phyloP scores from a whole-genome alignment of 2,113 vertebrate genomes.

The Oncorhynchus clarkii region DNA sequence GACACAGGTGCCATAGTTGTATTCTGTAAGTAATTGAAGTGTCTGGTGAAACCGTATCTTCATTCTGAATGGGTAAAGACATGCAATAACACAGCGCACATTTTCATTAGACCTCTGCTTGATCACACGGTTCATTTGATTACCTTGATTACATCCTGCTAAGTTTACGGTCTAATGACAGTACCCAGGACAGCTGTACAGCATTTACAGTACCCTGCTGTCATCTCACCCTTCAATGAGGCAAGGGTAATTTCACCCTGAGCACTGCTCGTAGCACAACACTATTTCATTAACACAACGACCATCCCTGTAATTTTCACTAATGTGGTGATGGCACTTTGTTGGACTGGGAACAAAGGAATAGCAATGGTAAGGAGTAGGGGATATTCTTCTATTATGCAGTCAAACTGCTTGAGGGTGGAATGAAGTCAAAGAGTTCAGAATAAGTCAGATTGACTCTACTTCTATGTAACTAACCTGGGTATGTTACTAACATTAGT shows the following conservation, averaged over 20 bases:
- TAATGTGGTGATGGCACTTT: slow-evolving; percentile 45
- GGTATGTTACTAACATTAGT: no score
- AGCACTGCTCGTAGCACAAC: slow-evolving; percentile 20
- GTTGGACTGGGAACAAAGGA: slow-evolving; percentile 48
- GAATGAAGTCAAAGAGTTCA: slow-evolving; percentile 6
- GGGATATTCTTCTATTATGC: slow-evolving; percentile 12
- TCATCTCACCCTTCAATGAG: slow-evolving; percentile 38
- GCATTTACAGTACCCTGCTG: slow-evolving; percentile 20
- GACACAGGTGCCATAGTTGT: slow-evolving; percentile 2
- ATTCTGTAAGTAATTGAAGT: slow-evolving; percentile 31
- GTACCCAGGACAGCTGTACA: slow-evolving; percentile 27
- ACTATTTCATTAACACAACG: slow-evolving; percentile 43
- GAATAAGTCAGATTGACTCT: not conserved
- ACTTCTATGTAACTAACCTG: no score
- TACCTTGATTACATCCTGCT: slow-evolving; percentile 50
- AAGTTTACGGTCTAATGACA: slow-evolving; percentile 23
- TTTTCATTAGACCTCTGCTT: slow-evolving; percentile 52
- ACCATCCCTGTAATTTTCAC: slow-evolving; percentile 38
- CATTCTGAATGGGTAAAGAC: slow-evolving; percentile 20
- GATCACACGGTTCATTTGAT: slow-evolving; percentile 45
- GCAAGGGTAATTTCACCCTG: slow-evolving; percentile 37
- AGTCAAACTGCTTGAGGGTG: not conserved
- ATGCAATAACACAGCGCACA: slow-evolving; percentile 19
- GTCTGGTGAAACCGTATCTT: slow-evolving; percentile 8
- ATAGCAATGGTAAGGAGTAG: slow-evolving; percentile 20